Conservation (phyloP, 2,888 invertebrate genomes). For the Sminthurides aquaticus region DNA sequence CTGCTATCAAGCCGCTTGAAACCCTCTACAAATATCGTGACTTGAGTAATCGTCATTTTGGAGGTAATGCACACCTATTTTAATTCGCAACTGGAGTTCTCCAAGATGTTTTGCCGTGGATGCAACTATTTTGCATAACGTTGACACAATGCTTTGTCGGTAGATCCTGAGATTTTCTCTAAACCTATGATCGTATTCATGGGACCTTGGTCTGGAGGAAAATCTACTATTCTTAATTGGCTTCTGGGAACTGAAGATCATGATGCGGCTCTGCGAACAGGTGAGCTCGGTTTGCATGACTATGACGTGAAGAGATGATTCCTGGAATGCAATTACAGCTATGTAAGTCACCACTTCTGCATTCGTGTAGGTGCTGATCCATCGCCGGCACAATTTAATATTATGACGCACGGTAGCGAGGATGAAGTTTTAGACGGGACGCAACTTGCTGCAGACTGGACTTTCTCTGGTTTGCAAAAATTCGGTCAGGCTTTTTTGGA, state of each 20-base stretch:
- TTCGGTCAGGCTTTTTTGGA: slow-evolving; percentile 90
- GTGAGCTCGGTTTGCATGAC: slow-evolving; percentile 49
- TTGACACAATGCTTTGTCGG: slow-evolving; percentile 20
- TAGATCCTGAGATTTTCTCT: slow-evolving; percentile 87
- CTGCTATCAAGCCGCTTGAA: slow-evolving; percentile 81
- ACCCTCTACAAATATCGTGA: slow-evolving; percentile 84
- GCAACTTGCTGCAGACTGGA: slow-evolving; percentile 89
- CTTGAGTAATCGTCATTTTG: slow-evolving; percentile 81
- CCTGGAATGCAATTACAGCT: too few species aligned
- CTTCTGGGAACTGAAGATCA: slow-evolving; percentile 78
- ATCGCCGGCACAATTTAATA: slow-evolving; percentile 85
- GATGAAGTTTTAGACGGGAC: slow-evolving; percentile 83
- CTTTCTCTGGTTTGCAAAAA: slow-evolving; percentile 86
- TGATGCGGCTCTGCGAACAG: slow-evolving; percentile 74
- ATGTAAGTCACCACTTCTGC: not conserved
- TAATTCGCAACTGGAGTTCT: not conserved
- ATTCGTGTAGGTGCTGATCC: slow-evolving; percentile 72
- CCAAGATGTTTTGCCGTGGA: not conserved
- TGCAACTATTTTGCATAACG: not conserved
- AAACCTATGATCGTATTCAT: slow-evolving; percentile 86
- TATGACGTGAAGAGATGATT: too few species aligned
- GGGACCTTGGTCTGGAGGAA: slow-evolving; percentile 96
- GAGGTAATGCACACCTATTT: slow-evolving; percentile 50
- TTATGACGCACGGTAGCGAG: slow-evolving; percentile 78
- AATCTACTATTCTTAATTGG: slow-evolving; percentile 89